These are phyloP conservation scores for Apogon hyalosoma DNA, from an alignment of 2,797 vertebrate species.

Conservation along the genomic window DNA sequence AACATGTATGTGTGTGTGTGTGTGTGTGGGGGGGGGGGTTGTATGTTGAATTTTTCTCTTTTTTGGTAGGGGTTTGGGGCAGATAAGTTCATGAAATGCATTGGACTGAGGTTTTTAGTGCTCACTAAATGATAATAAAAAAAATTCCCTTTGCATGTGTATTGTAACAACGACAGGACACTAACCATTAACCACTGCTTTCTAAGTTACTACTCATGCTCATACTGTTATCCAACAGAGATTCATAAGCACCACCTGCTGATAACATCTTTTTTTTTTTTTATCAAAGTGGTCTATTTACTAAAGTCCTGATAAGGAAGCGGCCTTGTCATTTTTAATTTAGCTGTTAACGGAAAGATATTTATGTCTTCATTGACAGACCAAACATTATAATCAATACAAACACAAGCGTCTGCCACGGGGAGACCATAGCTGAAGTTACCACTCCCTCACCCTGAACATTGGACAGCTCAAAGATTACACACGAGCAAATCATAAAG, in stretches of 20 bases:
- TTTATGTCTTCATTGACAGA: conserved; percentile 38
- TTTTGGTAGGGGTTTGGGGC: no score
- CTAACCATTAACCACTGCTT: no score
- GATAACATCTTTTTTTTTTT: background rate
- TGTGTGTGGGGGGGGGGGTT: background rate
- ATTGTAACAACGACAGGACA: no score
- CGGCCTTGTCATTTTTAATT: conserved; percentile 2
- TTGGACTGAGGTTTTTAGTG: no score
- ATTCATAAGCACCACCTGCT: background rate
- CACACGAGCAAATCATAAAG: conserved; percentile 61
- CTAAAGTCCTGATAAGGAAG: conserved; percentile 18
- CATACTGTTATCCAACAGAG: background rate
- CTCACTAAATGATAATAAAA: no score
- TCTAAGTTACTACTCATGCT: no score
- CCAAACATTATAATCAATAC: conserved; percentile 26
- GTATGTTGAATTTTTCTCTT: no score
- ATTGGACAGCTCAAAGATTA: conserved; percentile 76
- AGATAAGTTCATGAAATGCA: no score
- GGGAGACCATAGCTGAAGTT: background rate
- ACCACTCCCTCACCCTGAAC: conserved; percentile 71
- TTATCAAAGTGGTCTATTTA: conserved; percentile 17
- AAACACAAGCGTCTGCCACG: conserved; percentile 19
- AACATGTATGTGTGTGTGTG: background rate
- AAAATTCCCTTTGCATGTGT: no score
- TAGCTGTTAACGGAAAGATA: conserved; percentile 1